Evolutionary conservation across 1,140 invertebrate species (phyloP), one percentile per base, ranked within the genome.

Genomic region (Ganaspis sp.): DNA sequence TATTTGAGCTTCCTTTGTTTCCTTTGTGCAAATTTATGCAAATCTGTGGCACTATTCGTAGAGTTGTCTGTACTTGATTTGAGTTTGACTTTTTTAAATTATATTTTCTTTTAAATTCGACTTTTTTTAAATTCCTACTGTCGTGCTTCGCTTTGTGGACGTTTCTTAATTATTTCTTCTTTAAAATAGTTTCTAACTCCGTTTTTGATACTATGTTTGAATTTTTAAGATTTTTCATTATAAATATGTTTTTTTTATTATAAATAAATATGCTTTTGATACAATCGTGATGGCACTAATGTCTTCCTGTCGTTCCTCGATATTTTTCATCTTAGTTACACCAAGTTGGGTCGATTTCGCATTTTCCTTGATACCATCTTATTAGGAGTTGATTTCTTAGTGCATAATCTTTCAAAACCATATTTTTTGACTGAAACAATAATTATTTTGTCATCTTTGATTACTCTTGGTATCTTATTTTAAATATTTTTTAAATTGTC

Each of bases 301-400:
- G 21, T 21, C 69, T 49, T 73, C 45, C 19, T 42, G 19, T 23
- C 12, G 11, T 71, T 54, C 15, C n/a, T 74, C 26, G 4, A 73
- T 17, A 34, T 42, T 54, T 15, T 45, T 69, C 21, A 71, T 79
- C 75, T 85, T 58, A 90, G 84, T 82, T 90, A 82, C 96, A 97
- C 95, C 95, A 97, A 19, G 93, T 92, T 19, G 85, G 70, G 87
- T 97, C 96, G 69, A 93, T 83, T 75, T 94, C 91, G 86, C 96
- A 98, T 91, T 97, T 97, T 37, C 95, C 96, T 90, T 95, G 92
- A 84, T 95, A 97, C 96, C 96, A 98, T 77, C 94, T 87, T 74
- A 94, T 92, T 82, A 96, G 94, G 34, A 96, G 87, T 85, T 93
- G 92, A 89, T 96, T 96, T 79, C 92, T 92, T 73, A 92, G 84